phyloP scores from a whole-genome alignment of 2,797 vertebrate genomes.

The Crossoptilon crossoptilon region DNA sequence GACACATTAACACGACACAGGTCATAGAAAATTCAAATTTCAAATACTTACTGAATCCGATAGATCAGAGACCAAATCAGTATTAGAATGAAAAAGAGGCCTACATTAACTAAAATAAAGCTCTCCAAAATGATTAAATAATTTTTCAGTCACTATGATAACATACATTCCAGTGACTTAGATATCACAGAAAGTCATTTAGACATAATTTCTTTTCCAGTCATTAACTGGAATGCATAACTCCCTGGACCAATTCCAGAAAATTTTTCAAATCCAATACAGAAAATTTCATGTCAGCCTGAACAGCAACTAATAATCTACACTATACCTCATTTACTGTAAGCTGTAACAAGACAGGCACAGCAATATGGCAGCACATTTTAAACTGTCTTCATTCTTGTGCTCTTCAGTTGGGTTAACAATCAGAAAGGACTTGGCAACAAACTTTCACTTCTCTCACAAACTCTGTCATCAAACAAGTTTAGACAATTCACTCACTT shows the following conservation, averaged over 20 bases:
- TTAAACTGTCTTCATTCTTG: background rate
- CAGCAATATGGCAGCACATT: background rate
- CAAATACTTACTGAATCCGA: constrained; percentile 57
- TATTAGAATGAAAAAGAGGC: background rate
- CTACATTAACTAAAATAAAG: constrained; percentile 58
- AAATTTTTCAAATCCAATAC: constrained; percentile 52
- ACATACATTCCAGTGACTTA: constrained; percentile 32
- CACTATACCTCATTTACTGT: background rate
- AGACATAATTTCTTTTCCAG: constrained; percentile 61
- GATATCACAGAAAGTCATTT: constrained; percentile 56
- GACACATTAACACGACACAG: constrained; percentile 27
- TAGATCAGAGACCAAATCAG: constrained; percentile 59
- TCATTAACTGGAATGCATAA: constrained; percentile 66
- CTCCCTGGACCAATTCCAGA: constrained; percentile 56
- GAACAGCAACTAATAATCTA: background rate
- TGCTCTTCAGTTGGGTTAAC: background rate
- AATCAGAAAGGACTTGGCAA: constrained; percentile 3
- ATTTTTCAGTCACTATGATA: constrained; percentile 52
- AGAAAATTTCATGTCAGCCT: background rate
- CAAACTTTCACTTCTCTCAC: constrained; percentile 4
- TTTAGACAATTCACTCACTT: constrained; percentile 18
- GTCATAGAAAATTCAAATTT: constrained; percentile 66
- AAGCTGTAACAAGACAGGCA: background rate
- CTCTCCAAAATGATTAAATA: constrained; percentile 50
- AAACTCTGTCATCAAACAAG: constrained; percentile 39